Percentiles rank a stretch among this genome's conserved stretches.
Evolutionary conservation across 2,797 vertebrate genomes (phyloP).

Genomic region (Argentina silus): DNA sequence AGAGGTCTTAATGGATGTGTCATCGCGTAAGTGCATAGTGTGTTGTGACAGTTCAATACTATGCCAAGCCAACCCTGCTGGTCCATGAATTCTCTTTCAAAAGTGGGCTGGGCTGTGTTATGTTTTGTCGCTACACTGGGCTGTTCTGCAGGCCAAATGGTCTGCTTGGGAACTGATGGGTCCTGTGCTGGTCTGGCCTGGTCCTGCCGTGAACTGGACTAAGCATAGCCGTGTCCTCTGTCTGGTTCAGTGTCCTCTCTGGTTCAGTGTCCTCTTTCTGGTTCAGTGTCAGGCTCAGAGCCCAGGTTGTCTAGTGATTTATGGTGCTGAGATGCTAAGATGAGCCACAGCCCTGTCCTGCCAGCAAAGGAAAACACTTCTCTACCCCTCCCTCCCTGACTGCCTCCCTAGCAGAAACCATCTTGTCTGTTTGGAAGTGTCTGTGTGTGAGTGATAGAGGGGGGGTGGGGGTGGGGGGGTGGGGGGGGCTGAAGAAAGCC

Average conservation of each 20-base stretch:
- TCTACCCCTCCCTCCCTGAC: constrained; percentile 36
- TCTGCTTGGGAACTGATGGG: not conserved
- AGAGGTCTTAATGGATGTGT: constrained; percentile 1
- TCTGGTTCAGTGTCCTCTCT: constrained; percentile 15
- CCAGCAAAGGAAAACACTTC: constrained; percentile 49
- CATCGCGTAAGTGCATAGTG: not conserved
- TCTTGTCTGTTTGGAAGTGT: constrained; percentile 43
- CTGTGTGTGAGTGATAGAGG: constrained; percentile 37
- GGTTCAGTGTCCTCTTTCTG: not conserved
- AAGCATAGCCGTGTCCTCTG: constrained; percentile 8
- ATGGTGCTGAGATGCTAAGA: constrained; percentile 35
- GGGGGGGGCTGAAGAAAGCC: constrained; percentile 49
- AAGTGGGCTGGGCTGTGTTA: not conserved
- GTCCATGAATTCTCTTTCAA: not conserved
- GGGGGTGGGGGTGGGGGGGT: constrained; percentile 5
- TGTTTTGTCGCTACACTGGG: not conserved
- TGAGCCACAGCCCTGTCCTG: constrained; percentile 54
- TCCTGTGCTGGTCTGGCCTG: not conserved
- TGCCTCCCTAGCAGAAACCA: constrained; percentile 46
- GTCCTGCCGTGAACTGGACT: not conserved
- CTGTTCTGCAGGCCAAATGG: not conserved
- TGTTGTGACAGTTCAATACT: not conserved
- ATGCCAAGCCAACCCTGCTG: not conserved
- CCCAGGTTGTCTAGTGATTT: constrained; percentile 51
- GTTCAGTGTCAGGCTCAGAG: constrained; percentile 14